These are phyloP conservation scores for Agrotis segetum DNA, from an alignment of 2,888 invertebrate genomes.

Conservation along the genomic window DNA sequence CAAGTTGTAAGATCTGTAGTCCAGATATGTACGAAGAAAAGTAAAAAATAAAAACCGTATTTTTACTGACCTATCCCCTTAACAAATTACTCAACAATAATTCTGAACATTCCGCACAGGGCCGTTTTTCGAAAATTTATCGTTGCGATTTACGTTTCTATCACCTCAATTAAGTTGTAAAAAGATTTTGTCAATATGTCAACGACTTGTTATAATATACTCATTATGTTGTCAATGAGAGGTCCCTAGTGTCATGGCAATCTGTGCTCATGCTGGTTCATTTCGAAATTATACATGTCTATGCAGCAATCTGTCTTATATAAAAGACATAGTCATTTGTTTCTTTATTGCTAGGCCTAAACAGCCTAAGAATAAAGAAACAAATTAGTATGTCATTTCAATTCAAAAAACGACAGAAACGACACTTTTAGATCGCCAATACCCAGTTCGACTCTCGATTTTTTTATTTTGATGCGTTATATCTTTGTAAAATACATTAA, in stretches of 20 bases:
- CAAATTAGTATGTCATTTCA: background rate
- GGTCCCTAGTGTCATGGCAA: constrained; percentile 49
- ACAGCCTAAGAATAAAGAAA: too few relatives aligned
- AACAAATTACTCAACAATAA: background rate
- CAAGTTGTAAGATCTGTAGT: too few relatives aligned
- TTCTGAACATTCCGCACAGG: background rate
- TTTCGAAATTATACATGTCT: constrained; percentile 37
- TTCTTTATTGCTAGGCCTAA: constrained; percentile 3
- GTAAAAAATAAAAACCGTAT: too few relatives aligned
- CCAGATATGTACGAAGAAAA: too few relatives aligned
- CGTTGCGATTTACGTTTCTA: background rate
- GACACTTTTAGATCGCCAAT: too few relatives aligned
- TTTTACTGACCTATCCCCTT: too few relatives aligned
- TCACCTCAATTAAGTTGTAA: background rate
- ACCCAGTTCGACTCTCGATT: too few relatives aligned
- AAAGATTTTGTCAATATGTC: background rate
- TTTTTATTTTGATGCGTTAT: too few relatives aligned
- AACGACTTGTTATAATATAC: constrained; percentile 4
- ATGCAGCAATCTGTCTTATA: background rate
- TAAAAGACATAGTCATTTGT: constrained; percentile 11
- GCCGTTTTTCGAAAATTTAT: background rate
- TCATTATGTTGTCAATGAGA: constrained; percentile 41
- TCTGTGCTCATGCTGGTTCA: constrained; percentile 18
- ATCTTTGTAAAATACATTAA: too few relatives aligned
- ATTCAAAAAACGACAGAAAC: too few relatives aligned